phyloP scores from a whole-genome alignment of 2,113 vertebrate genomes.

The Sylvilagus bachmani region DNA sequence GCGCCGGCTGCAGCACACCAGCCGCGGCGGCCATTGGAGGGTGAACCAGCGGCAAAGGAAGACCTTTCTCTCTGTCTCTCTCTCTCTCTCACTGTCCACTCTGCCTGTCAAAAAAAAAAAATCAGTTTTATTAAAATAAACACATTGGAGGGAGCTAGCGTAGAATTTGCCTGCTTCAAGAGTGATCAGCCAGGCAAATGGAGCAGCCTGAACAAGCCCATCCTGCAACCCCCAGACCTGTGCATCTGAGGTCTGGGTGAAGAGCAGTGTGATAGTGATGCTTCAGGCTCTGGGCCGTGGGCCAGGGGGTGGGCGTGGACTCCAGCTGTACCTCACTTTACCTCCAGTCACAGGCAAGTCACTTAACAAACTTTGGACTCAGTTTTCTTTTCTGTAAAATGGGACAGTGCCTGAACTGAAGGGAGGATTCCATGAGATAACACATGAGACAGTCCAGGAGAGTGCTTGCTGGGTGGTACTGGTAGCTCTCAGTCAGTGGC shows the following conservation, averaged over 20 bases:
- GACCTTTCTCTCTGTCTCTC: too few species aligned
- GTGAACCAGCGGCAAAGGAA: too few species aligned
- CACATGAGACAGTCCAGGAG: not conserved
- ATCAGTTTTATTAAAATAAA: not conserved
- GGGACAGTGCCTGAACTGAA: not conserved
- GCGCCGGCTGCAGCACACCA: too few species aligned
- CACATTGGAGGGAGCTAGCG: not conserved
- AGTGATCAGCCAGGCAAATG: not conserved
- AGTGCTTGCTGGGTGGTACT: not conserved
- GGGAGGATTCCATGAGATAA: not conserved
- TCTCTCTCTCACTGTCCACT: too few species aligned
- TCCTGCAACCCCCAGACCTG: not conserved
- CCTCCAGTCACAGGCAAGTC: not conserved
- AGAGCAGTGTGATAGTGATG: not conserved
- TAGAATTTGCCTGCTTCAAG: not conserved
- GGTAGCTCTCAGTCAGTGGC: not conserved
- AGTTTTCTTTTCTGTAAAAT: not conserved
- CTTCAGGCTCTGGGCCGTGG: not conserved
- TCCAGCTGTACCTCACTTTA: not conserved
- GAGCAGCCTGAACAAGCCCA: not conserved
- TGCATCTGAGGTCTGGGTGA: not conserved
- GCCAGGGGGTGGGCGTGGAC: rapidly evolving
- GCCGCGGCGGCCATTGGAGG: too few species aligned
- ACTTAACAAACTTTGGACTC: not conserved
- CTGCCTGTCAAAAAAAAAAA: conserved; percentile 37